Base-by-base conservation (phyloP, 2,888 invertebrate species). In the Aethes cnicana region DNA sequence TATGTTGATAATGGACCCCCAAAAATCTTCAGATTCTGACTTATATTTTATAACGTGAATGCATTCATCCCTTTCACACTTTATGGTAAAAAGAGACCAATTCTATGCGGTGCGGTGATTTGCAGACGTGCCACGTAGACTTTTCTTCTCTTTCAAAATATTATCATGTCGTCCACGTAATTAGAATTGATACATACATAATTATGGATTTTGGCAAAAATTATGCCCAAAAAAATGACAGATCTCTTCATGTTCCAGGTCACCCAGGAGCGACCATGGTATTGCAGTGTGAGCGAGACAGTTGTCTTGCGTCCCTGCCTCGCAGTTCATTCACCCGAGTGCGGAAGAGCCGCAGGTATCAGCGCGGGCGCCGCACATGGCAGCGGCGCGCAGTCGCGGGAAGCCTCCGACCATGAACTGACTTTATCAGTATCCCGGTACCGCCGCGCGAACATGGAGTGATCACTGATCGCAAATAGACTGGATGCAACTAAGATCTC, bases 401-500 rank as follows among this genome's bases (percentile, higher is more conserved):
- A 85, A 84, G 86, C 81, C 84, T 82, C 78, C 81, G 81, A 83
- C 82, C 83, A 83, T 87, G 88, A 84, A 82, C 82, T 77, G 74
- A 78, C 72, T 83, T 83, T 88, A 88, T 88, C 88, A 89, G 87
- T 88, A 84, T 84, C 76, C 81, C 81, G 81, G 80, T 81, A 84
- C 77, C 78, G 77, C 78, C 81, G 84, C 77, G 81, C 72, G 77
- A 68, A 61, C 60, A 76, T 74, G 50, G 17, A 50, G 39, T 47
- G 44, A 44, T 21, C 32, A 44, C 37, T 21, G 14, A 6, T 8
- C 14, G 14, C 18, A 23, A 50, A 17, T 52, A 83, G 88, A 89
- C 88, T 89, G 89, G 87, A 81, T 75, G 87, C 73, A 88, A 88
- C 88, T 64, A 78, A 84, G 89, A 89, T 89, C 89, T 89, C 88